Evolutionary conservation across 2,797 vertebrate genomes (phyloP), one percentile per base, ranked within the genome.

Genomic region (Cyclopterus lumpus): DNA sequence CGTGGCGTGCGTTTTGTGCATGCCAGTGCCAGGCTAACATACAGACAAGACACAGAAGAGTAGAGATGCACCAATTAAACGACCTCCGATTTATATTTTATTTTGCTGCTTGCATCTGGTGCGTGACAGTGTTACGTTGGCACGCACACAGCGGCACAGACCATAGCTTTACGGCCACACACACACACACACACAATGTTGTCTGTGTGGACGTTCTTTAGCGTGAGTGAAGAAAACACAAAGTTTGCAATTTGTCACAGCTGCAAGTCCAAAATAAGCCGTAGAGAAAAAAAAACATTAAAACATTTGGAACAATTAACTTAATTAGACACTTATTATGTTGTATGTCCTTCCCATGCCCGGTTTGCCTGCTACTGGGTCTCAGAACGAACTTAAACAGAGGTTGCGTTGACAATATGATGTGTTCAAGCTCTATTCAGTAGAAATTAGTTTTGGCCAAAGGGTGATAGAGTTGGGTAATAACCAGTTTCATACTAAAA

Each of bases 1-100:
- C 1, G 5, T 69, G 71, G 65, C 81, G 66, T 12, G 48, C 65
- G 71, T 62, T 67, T 58, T 65, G 60, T 79, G 58, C 71, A 55
- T 14, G 55, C 65, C 68, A 70, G 48, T 49, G n/a, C n/a, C 48
- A 5, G n/a, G n/a, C n/a, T 67, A 69, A 79, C 70, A 38, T 68
- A 68, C 10, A 65, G 8, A 82, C 28, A 55, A 48, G 48, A 65
- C 15, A 42, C 2, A 58, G 4, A 67, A 22, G 22, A 28, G 58
- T 24, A 51, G n/a, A 4, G 48, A 53, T 5, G 51, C 51, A 7
- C 22, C 51, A 26, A 26, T 53, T 53, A 26, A 53, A 26, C 12
- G 10, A 24, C 12, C 20, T 26, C 24, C 22, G 11, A 53, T 8
- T n/a, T 16, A 5, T 4, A 42, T 42, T 42, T 14, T 42, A 42